Percentiles rank a stretch among this genome's conserved stretches.
Evolutionary conservation across 1,140 invertebrate genomes (phyloP).

Genomic region (Ctenoplectra terminalis): DNA sequence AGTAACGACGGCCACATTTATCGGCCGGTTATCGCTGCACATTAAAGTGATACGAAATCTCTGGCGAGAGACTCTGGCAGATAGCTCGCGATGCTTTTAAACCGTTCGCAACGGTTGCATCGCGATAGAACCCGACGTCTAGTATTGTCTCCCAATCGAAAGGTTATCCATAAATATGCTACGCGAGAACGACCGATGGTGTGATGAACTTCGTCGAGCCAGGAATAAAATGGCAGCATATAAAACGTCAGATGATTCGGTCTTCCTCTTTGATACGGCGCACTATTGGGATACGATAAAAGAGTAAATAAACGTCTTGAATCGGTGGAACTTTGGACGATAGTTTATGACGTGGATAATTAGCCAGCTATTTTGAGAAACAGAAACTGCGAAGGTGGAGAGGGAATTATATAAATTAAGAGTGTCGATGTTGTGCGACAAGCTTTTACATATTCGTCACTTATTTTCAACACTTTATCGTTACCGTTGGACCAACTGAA

Average conservation of each 20-base stretch:
- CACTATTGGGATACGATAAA: background rate
- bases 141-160: constrained; percentile 35
- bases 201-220: constrained; percentile 30
- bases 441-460: too few relatives aligned
- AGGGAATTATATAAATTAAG: background rate
- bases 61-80: background rate
- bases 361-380: background rate
- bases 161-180: constrained; percentile 48
- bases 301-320: background rate
- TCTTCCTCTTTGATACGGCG: background rate
- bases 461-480: too few relatives aligned
- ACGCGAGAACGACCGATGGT: constrained; percentile 18
- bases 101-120: constrained; percentile 12
- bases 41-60: constrained; percentile 47
- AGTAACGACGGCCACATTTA: constrained; percentile 18
- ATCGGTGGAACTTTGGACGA: background rate
- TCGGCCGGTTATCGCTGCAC: constrained; percentile 28
- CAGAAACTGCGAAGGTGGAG: background rate
- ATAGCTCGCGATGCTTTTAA: constrained; percentile 8
- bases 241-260: background rate
- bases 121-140: background rate
- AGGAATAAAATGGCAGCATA: constrained; percentile 1
- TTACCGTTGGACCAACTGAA: too few relatives aligned
- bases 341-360: too few relatives aligned
- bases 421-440: too few relatives aligned